Base-by-base conservation (phyloP, 2,113 vertebrate genomes). In the Elgaria multicarinata region DNA sequence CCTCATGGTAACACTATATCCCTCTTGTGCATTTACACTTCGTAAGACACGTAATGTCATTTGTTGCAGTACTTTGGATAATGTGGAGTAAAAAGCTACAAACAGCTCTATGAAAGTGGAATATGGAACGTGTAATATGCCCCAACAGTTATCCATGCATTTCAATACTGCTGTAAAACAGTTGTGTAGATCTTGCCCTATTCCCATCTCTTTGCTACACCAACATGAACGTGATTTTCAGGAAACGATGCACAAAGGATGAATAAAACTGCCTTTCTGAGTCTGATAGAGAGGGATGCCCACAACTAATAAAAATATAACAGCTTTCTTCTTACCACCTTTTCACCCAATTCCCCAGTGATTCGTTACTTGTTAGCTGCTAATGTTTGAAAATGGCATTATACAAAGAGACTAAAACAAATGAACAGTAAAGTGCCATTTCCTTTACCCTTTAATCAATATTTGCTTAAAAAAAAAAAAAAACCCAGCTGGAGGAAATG, bases 201-300 rank as follows among this genome's bases (percentile, higher is more conserved):
- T 36, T 75, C 36, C 20, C 4, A 58, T 36, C 9, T 79, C 33
- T 53, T 66, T 79, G 42, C 62, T 72, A 55, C n/a, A 81, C 16
- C 46, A 69, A 20, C 42, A 77, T 1, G 18, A 78, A 53, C 50
- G 31, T 55, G 33, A 1, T 33, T 77, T 67, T 33, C 33, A 92
- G 89, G 79, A 69, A 91, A 33, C 0, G 36, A 44, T 20, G 22
- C 7, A 87, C 74, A 16, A 91, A 78, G 78, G 87, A 86, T 87
- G 0, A 86, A 81, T 24, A 67, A 58, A 79, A 62, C 10, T 31
- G 6, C 87, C 46, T 58, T 28, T 0, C 0, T 6, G 83, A 80
- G 89, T n/a, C 3, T 8, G 74, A 0, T 0, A 1, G 69, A 79
- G n/a, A 86, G 44, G 36, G n/a, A 33, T 28, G 69, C 18, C 10